Evolutionary conservation across 2,797 vertebrate genomes (phyloP).

Genomic region (Delichon dasypus): DNA sequence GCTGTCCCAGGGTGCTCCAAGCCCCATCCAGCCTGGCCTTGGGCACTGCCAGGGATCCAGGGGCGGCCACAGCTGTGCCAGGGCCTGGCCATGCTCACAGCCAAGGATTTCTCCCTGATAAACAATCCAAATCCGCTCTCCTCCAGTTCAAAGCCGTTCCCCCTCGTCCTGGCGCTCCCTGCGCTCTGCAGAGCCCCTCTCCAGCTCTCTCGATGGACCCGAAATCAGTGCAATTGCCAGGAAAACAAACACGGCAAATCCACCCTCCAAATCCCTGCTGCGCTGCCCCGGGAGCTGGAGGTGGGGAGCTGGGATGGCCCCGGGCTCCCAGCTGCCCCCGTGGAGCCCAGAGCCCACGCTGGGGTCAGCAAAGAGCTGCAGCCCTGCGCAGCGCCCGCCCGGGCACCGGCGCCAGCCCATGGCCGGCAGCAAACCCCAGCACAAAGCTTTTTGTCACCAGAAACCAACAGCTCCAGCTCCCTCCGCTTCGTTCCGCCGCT

Average conservation of each 20-base stretch:
- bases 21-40: not conserved
- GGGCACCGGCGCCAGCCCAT: conserved; percentile 64
- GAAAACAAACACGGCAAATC: rapidly evolving
- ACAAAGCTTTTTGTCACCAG: conserved; percentile 56
- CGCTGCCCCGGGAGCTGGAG: not conserved
- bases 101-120: not conserved
- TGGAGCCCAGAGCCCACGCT: not conserved
- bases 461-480: too few relatives aligned
- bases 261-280: not conserved
- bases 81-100: not conserved
- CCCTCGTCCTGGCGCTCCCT: not conserved
- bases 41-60: not conserved
- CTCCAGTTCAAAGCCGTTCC: too few relatives aligned
- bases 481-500: too few relatives aligned
- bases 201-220: not conserved
- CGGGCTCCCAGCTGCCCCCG: not conserved
- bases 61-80: not conserved
- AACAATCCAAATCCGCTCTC: not conserved
- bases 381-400: conserved; percentile 17
- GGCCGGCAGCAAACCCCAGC: conserved; percentile 40
- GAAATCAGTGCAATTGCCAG: not conserved
- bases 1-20: not conserved
- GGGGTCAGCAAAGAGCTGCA: conserved; percentile 40
- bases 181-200: too few relatives aligned
- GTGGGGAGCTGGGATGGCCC: not conserved